Evolutionary conservation across 2,113 vertebrate species (phyloP), one percentile per base, ranked within the genome.

Genomic region (Nothocercus julius): DNA sequence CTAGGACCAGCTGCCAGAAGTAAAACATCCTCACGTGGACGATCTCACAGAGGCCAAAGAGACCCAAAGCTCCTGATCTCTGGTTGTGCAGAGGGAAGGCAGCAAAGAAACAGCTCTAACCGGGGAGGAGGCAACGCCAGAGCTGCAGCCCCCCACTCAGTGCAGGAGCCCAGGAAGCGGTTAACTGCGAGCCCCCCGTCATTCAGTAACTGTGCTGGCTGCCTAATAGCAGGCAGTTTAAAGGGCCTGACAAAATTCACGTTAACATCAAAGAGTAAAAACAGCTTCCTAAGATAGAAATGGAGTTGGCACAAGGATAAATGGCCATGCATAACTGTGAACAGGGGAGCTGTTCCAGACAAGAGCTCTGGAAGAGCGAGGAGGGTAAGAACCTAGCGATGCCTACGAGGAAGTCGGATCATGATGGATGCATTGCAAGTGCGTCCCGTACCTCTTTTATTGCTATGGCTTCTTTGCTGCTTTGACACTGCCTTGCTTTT

Each of bases 241-340:
- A 92, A 83, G 22, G 30, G 34, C 53, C 73, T 88, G 88, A 87
- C 58, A 79, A 84, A 89, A 53, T 1, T 51, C 77, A 76, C 77
- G 67, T 72, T 82, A 92, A 96, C 89, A 92, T 89, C 92, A 92
- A 93, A 95, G 89, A 44, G 53, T 16, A 62, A 47, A 67, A 53
- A 32, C 56, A 44, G 66, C 81, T 91, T 75, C 85, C 70, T 40
- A 76, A 87, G 83, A 68, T 61, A 36, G 21, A 22, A 34, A 22
- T 11, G 34, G 45, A 72, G 62, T 20, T 73, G 74, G 82, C 34
- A 38, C 92, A 94, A 44, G 87, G 47, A 95, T 89, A 93, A 95
- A 92, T 11, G 47, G 21, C 77, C 74, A 76, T 76, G 81, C 90
- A 93, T 92, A 94, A 82, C 94, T 91, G 89, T 77, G 44, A 92